Evolutionary conservation across 2,113 vertebrate species (phyloP).

Genomic region (Bubo bubo): DNA sequence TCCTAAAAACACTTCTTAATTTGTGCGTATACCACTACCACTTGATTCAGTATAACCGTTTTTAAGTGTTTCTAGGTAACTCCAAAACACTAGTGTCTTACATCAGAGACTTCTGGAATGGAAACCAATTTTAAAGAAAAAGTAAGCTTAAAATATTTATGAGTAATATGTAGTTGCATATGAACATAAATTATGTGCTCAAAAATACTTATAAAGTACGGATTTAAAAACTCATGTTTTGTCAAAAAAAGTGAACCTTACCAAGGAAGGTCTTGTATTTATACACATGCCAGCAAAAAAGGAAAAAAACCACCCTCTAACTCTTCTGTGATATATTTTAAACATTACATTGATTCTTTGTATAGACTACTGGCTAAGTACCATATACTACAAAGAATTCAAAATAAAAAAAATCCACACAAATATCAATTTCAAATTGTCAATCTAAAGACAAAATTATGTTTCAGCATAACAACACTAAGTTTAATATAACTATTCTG

Average conservation of each 20-base stretch:
- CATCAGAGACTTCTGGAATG: background rate
- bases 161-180: background rate
- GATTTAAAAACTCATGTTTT: background rate
- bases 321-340: background rate
- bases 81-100: background rate
- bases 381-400: background rate
- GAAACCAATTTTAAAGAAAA: background rate
- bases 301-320: background rate
- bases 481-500: background rate
- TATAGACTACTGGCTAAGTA: background rate
- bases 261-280: background rate
- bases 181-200: background rate
- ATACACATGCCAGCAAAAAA: background rate
- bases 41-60: background rate
- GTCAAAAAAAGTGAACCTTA: background rate
- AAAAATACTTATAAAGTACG: background rate
- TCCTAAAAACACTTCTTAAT: background rate
- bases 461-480: background rate
- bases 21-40: background rate
- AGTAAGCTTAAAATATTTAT: background rate
- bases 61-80: background rate
- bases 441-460: background rate
- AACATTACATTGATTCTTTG: background rate
- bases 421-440: background rate
- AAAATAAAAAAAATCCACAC: background rate